Evolutionary conservation across 2,888 invertebrate species (phyloP), one percentile per base, ranked within the genome.

Genomic region (Cephalotes varians): DNA sequence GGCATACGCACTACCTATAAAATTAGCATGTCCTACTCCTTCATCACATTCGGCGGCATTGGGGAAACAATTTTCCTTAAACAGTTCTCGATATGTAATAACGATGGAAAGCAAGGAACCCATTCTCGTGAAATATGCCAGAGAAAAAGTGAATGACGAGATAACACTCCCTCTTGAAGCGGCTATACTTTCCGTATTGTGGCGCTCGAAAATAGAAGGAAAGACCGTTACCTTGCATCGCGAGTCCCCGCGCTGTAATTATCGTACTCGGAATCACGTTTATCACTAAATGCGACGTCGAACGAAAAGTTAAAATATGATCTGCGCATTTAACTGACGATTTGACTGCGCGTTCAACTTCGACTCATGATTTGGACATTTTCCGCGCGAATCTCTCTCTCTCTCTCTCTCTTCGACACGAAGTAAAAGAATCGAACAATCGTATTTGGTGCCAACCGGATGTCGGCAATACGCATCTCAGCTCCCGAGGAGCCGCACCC

Each of bases 291-390:
- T 10, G 10, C 25, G 18, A 65, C 25, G 28, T n/a, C 67, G n/a
- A 44, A 44, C 21, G 6, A n/a, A 67, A 47, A 12, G 28, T 47
- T 5, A 31, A 47, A 67, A 67, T 25, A 65, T 21, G 15, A 37
- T 25, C n/a, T 25, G 47, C 64, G 64, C 40, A 64, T 65, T 65
- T 64, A 64, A 65, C 25, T 28, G 25, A 6, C 2, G 18, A 49
- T 49, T 67, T 67, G 31, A 28, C 47, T 67, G 44, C 67, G 67
- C 47, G 28, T 67, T 67, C 9, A 31, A 47, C 62, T 37, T 44
- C 28, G 25, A 18, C 31, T 65, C 44, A 44, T 21, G 28, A 65
- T 47, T 28, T 18, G 47, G 9, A 25, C 47, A 47, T 67, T 28
- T 28, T 18, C 65, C 28, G 15, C 9, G 44, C 31, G n/a, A 49